These are phyloP conservation scores for Rhagium mordax DNA, from an alignment of 2,888 invertebrate genomes.

Conservation along the genomic window DNA sequence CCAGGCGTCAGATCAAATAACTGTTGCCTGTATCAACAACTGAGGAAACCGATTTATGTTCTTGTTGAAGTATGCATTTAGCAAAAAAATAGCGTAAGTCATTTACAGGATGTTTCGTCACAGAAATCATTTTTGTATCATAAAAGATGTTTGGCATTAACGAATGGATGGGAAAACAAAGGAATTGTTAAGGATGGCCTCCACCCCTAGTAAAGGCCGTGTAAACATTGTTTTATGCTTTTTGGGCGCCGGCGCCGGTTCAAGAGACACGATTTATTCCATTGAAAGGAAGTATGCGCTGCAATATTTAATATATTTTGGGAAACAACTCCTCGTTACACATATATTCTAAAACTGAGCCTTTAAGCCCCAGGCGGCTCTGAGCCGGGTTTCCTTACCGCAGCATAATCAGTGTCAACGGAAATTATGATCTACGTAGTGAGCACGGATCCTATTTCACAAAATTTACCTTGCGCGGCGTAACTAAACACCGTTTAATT, in stretches of 20 bases:
- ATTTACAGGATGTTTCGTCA: too few species aligned
- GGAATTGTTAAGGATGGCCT: too few species aligned
- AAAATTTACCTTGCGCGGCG: neutral
- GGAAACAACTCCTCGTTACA: neutral
- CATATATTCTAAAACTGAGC: neutral
- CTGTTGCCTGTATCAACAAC: neutral
- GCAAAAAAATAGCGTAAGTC: too few species aligned
- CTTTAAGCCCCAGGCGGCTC: neutral
- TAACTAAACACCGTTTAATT: neutral
- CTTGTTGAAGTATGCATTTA: too few species aligned
- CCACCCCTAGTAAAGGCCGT: too few species aligned
- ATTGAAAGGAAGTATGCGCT: neutral
- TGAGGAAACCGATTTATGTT: too few species aligned
- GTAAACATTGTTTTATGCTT: too few species aligned
- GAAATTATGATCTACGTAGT: neutral
- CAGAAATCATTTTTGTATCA: too few species aligned
- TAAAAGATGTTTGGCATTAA: too few species aligned
- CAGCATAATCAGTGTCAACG: slow-evolving; percentile 3
- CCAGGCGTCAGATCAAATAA: neutral
- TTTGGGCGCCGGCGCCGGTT: too few species aligned
- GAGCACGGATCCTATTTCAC: neutral
- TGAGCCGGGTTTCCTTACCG: neutral
- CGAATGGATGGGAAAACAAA: too few species aligned
- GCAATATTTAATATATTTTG: neutral
- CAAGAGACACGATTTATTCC: neutral